Conservation (phyloP, 2,113 vertebrate species). For the Saguinus midas region DNA sequence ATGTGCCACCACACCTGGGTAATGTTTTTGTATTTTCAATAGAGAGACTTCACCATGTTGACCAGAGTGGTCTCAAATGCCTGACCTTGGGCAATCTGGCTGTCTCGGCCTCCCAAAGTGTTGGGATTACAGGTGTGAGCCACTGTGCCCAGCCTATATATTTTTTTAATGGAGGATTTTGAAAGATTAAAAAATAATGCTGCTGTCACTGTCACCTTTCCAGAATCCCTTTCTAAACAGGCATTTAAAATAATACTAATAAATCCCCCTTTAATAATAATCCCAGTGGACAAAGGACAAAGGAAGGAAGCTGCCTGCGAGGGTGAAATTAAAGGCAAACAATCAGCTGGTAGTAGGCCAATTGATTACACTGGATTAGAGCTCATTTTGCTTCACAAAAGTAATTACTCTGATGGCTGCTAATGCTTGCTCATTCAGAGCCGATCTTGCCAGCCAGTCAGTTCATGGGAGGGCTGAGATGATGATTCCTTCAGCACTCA, state of each 20-base stretch:
- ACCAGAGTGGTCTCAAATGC: no score
- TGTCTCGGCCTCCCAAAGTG: no score
- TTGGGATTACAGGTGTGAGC: no score
- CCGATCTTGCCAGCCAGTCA: neutral
- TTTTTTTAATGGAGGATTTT: neutral
- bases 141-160: no score
- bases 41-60: no score
- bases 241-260: conserved; percentile 12
- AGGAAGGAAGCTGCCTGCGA: neutral
- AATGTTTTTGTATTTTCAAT: no score
- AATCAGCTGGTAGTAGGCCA: neutral
- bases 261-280: neutral
- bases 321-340: neutral
- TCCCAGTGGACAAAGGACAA: neutral
- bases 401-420: neutral
- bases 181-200: neutral
- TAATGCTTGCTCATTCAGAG: neutral
- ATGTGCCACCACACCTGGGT: no score
- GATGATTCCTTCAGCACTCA: neutral
- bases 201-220: neutral
- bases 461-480: accelerated
- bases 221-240: conserved; percentile 36
- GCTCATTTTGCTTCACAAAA: neutral
- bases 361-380: neutral
- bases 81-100: no score